Percentiles rank a stretch among this genome's conserved stretches.
These are phyloP conservation scores for Nannoperca obscura DNA, from an alignment of 2,797 vertebrate genomes.

Conservation along the genomic window DNA sequence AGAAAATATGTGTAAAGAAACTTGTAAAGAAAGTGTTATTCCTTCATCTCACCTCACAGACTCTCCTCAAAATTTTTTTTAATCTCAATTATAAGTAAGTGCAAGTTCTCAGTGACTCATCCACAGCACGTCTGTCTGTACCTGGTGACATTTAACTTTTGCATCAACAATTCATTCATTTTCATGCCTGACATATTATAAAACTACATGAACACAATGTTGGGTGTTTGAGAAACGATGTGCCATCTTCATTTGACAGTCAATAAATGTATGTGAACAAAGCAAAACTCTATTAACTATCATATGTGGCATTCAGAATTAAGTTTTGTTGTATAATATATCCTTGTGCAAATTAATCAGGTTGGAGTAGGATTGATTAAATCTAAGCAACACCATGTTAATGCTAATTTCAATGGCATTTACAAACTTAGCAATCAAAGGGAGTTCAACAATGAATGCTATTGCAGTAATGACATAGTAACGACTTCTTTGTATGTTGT, in stretches of 20 bases:
- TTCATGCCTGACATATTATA: constrained; percentile 1
- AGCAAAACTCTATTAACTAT: background rate
- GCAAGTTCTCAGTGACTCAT: background rate
- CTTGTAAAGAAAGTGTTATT: background rate
- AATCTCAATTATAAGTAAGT: background rate
- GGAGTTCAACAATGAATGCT: background rate
- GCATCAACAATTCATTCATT: constrained; percentile 1
- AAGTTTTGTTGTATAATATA: background rate
- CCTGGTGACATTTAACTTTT: constrained; percentile 20
- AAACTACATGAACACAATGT: background rate
- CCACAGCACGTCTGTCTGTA: too few relatives aligned
- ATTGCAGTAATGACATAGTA: background rate
- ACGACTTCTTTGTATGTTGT: background rate
- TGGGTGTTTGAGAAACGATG: background rate
- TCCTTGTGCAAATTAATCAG: background rate
- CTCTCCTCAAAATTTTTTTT: background rate
- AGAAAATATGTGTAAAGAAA: background rate
- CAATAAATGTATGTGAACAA: constrained; percentile 13
- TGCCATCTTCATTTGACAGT: background rate
- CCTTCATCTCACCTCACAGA: background rate
- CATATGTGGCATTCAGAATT: constrained; percentile 15
- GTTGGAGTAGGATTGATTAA: constrained; percentile 8
- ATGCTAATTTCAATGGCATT: constrained; percentile 10
- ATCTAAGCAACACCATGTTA: background rate
- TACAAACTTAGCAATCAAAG: background rate